phyloP scores from a whole-genome alignment of 2,888 invertebrate species.

The Caenorhabditis afra region DNA sequence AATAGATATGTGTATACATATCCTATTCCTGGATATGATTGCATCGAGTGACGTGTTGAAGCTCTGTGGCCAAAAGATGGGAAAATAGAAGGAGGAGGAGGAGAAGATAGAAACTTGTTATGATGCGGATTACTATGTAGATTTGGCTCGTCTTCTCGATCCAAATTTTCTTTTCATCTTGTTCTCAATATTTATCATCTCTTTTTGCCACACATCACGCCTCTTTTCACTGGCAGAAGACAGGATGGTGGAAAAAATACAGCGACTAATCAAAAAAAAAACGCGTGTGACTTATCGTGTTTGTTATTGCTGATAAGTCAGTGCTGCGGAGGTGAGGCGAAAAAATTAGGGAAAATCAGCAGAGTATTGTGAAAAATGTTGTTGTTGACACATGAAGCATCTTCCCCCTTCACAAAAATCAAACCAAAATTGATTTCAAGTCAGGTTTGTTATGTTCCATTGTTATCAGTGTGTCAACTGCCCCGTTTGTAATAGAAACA shows the following conservation, averaged over 20 bases:
- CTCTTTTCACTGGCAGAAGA: background rate
- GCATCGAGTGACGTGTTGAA: constrained; percentile 45
- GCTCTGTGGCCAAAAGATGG: background rate
- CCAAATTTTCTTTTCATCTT: background rate
- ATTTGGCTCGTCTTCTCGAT: constrained; percentile 7
- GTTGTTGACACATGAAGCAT: constrained; percentile 5
- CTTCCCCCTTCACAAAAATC: no score
- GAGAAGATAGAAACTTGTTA: constrained; percentile 15
- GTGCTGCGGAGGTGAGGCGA: background rate
- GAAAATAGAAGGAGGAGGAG: constrained; percentile 2
- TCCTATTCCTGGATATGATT: constrained; percentile 57
- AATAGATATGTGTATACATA: constrained; percentile 40
- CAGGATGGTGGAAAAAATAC: background rate
- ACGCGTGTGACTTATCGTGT: background rate
- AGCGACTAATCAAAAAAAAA: background rate
- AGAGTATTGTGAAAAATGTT: background rate
- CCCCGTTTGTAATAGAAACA: no score
- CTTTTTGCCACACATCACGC: background rate
- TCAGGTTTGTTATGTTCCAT: no score
- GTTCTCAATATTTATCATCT: constrained; percentile 6
- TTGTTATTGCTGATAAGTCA: background rate
- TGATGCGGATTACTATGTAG: constrained; percentile 31
- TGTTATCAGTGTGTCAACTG: no score
- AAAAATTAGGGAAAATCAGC: background rate
- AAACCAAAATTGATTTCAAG: no score